Base-by-base conservation (phyloP, 2,113 vertebrate species). In the Rynchops niger region DNA sequence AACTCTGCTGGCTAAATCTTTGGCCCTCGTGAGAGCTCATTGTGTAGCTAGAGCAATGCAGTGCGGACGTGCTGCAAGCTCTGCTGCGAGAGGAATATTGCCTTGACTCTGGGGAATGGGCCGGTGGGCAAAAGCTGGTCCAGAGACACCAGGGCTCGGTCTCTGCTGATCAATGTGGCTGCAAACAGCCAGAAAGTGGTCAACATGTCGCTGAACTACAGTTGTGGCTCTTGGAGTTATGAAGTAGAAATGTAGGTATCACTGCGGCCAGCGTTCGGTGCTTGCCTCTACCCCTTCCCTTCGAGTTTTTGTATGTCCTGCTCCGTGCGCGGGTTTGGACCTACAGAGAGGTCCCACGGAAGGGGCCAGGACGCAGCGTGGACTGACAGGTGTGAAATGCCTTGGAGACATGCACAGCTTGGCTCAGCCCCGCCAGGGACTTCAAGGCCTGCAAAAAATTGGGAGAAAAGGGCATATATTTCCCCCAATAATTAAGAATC, bases 361-460 rank as follows among this genome's bases (percentile, higher is more conserved):
- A 43, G 20, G 16, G 36, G 6, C 15, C 45, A 40, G 34, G 43
- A 50, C 1, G 0, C 0, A 1, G 6, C 0, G 1, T 38, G 49
- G 43, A 23, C 66, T 32, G 20, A 5, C 61, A 73, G 58, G 23
- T 56, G 27, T 32, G 59, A 79, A 78, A 65, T 16, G 26, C 50
- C 66, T 72, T 40, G 47, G 69, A 84, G 29, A 78, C 11, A 47
- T 1, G 11, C 9, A 87, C 59, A 30, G 45, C 23, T 47, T 34
- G 4, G 23, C 36, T 81, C 40, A 47, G 34, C 1, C 12, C 30
- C 26, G 27, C 23, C 25, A 49, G 11, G 16, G 10, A 43, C 65
- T 53, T 58, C n/a, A n/a, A 70, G 69, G 10, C 10, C 36, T 43
- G 4, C 1, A 3, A 86, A 5, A 81, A 91, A 84, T 42, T 0